These are phyloP conservation scores for Mystacornis crossleyi DNA, from an alignment of 2,113 vertebrate species.

Conservation along the genomic window DNA sequence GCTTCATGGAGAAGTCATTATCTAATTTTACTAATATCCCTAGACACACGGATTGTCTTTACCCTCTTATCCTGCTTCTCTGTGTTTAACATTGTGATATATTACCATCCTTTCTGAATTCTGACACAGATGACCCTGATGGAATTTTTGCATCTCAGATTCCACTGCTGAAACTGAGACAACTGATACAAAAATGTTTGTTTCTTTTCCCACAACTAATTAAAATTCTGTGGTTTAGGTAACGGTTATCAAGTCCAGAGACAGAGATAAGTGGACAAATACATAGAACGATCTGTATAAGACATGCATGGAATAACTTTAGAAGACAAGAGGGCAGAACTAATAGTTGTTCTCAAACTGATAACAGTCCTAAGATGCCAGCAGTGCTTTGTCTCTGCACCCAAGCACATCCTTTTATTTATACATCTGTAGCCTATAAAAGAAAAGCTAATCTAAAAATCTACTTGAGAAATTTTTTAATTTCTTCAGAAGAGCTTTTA, in stretches of 20 bases:
- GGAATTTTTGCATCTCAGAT: constrained; percentile 63
- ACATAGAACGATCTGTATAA: constrained; percentile 65
- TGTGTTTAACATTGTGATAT: constrained; percentile 29
- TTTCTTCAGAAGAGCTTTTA: neutral
- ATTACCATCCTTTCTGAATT: constrained; percentile 56
- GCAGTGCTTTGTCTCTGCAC: neutral
- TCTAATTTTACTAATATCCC: constrained; percentile 46
- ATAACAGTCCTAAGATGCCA: constrained; percentile 5
- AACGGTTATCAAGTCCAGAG: constrained; percentile 59
- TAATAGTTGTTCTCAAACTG: constrained; percentile 21
- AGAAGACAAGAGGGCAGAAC: constrained; percentile 57
- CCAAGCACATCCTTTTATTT: neutral
- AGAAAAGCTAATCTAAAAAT: constrained; percentile 5
- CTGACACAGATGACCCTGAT: constrained; percentile 65
- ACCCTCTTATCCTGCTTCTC: neutral
- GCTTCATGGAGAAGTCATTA: constrained; percentile 42
- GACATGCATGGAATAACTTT: constrained; percentile 43
- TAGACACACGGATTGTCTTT: neutral
- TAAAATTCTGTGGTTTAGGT: constrained; percentile 71
- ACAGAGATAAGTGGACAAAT: constrained; percentile 63
- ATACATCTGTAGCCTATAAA: neutral
- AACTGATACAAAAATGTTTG: constrained; percentile 50
- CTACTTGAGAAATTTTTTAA: neutral
- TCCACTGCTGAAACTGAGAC: constrained; percentile 52
- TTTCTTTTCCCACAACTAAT: constrained; percentile 70